A percentile compares a stretch with the other conserved stretches of the same genome.
phyloP scores from a whole-genome alignment of 2,888 invertebrate species.

The Tiphia femorata region DNA sequence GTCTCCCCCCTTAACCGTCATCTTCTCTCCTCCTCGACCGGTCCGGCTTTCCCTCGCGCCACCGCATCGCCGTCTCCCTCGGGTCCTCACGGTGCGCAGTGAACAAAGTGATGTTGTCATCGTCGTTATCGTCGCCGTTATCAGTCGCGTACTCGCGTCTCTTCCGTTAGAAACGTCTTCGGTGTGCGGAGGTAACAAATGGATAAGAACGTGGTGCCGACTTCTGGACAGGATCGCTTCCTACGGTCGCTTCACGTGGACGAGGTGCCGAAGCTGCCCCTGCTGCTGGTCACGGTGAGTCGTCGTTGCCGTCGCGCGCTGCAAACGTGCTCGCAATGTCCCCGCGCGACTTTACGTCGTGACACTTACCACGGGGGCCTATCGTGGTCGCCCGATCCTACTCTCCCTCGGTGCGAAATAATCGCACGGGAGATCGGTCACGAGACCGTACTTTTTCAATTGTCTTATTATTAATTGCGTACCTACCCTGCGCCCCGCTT shows the following conservation, averaged over 20 bases:
- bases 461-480: no score
- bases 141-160: constrained; percentile 33
- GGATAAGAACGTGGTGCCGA: constrained; percentile 34
- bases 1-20: constrained; percentile 5
- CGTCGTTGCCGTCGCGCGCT: no score
- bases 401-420: no score
- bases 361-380: no score
- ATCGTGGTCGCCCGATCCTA: no score
- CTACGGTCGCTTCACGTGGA: constrained; percentile 23
- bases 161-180: constrained; percentile 20
- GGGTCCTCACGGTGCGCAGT: constrained; percentile 43
- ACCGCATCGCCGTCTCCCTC: constrained; percentile 10
- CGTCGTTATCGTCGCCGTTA: constrained; percentile 42
- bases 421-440: no score
- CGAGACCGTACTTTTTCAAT: no score
- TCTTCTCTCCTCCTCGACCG: constrained; percentile 2
- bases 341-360: no score
- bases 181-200: constrained; percentile 33
- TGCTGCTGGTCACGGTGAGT: constrained; percentile 38
- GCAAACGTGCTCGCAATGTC: no score
- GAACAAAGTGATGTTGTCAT: constrained; percentile 46
- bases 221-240: constrained; percentile 18
- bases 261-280: no score
- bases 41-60: no score
- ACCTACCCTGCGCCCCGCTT: no score